Evolutionary conservation across 2,888 invertebrate species (phyloP).

Genomic region (Apotomis betuletana): DNA sequence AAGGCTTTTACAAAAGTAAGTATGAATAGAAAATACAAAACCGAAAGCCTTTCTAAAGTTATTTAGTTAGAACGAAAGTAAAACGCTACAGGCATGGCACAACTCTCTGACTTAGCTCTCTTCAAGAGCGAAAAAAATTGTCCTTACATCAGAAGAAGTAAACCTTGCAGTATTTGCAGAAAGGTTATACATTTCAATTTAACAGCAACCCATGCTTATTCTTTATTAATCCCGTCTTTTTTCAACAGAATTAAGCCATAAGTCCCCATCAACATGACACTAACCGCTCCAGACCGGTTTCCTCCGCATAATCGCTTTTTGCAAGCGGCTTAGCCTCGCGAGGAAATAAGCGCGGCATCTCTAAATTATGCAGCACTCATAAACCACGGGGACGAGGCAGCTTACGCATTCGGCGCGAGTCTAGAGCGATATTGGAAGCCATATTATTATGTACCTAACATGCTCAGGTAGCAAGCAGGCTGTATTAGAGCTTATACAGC

Average conservation of each 20-base stretch:
- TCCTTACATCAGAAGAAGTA: no score
- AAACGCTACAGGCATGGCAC: no score
- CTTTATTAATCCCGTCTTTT: constrained; percentile 5
- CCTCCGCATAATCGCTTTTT: constrained; percentile 35
- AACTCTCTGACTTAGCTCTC: no score
- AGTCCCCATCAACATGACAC: constrained; percentile 32
- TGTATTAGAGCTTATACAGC: no score
- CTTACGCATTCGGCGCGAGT: constrained; percentile 28
- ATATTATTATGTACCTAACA: no score
- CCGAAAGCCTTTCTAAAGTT: no score
- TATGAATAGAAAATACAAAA: no score
- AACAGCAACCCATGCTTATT: background rate
- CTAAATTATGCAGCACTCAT: constrained; percentile 44
- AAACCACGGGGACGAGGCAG: constrained; percentile 43
- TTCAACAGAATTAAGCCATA: constrained; percentile 19
- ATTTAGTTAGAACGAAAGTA: no score
- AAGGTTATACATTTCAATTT: background rate
- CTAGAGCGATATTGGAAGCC: background rate
- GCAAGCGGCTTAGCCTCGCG: constrained; percentile 27
- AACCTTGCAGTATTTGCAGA: no score
- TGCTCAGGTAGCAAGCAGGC: no score
- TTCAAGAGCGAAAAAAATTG: no score
- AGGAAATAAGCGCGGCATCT: constrained; percentile 38
- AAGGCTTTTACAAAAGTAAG: no score
- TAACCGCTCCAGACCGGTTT: constrained; percentile 12